phyloP scores from a whole-genome alignment of 2,797 vertebrate genomes.

The Gambusia yucatana region DNA sequence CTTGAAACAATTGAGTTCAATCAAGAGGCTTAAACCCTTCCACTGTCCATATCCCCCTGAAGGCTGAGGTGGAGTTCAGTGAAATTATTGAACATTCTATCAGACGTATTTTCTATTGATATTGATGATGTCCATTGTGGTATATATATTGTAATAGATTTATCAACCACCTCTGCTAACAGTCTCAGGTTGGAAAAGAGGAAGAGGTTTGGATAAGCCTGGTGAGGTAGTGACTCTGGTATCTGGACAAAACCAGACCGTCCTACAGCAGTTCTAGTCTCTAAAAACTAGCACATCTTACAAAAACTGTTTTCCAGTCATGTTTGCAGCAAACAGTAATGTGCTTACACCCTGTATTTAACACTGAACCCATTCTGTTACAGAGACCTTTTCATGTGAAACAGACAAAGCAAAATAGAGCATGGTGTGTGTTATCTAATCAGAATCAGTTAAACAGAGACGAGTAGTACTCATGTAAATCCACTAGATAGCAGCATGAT shows the following conservation, averaged over 20 bases:
- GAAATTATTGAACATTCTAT: too few relatives aligned
- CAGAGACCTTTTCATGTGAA: background rate
- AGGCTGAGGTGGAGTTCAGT: too few relatives aligned
- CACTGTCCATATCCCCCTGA: too few relatives aligned
- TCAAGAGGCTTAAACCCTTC: too few relatives aligned
- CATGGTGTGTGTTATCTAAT: background rate
- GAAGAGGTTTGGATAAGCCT: background rate
- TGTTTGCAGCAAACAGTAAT: background rate
- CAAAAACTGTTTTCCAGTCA: background rate
- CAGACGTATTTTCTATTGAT: too few relatives aligned
- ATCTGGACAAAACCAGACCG: background rate
- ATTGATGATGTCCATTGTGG: too few relatives aligned
- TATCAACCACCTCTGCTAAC: background rate
- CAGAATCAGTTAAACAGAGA: background rate
- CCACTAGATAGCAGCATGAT: background rate
- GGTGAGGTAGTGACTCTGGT: background rate
- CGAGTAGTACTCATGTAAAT: background rate
- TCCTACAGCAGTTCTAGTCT: background rate
- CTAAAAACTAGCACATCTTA: background rate
- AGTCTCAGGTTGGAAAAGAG: background rate
- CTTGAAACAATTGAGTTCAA: too few relatives aligned
- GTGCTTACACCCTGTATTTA: background rate
- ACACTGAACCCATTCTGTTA: background rate
- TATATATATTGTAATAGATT: too few relatives aligned
- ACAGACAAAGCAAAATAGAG: background rate